Conservation (phyloP, 2,888 invertebrate genomes). For the Mechanitis mazaeus region DNA sequence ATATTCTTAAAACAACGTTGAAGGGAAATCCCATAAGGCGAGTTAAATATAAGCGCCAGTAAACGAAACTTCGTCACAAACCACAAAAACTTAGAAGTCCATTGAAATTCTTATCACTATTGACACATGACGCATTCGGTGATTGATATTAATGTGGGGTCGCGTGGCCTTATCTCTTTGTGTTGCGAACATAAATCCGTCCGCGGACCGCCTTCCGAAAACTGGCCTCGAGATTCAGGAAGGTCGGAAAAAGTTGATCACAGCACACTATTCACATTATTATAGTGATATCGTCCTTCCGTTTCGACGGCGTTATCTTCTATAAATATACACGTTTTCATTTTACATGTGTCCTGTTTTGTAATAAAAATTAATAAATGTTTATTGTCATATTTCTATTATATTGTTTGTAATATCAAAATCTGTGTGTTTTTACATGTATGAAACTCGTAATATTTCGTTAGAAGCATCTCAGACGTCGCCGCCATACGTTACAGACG, state of each 20-base stretch:
- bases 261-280: background rate
- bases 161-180: slow-evolving; percentile 57
- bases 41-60: no score
- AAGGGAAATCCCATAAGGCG: no score
- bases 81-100: slow-evolving; percentile 31
- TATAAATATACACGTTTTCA: background rate
- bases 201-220: slow-evolving; percentile 37
- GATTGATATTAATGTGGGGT: slow-evolving; percentile 67
- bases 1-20: no score
- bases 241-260: slow-evolving; percentile 15
- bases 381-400: no score
- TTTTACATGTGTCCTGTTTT: slow-evolving; percentile 4
- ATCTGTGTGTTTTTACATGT: no score
- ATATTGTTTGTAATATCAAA: no score
- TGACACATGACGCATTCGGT: slow-evolving; percentile 47
- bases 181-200: slow-evolving; percentile 44
- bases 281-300: background rate
- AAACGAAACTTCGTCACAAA: slow-evolving; percentile 5
- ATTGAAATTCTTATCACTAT: slow-evolving; percentile 61
- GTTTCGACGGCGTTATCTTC: background rate
- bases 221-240: slow-evolving; percentile 9
- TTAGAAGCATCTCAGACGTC: slow-evolving; percentile 28
- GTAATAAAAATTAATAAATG: slow-evolving; percentile 4
- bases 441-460: no score
- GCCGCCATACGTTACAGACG: slow-evolving; percentile 44